A percentile compares a stretch with the other conserved stretches of the same genome.
Evolutionary conservation across 2,888 invertebrate genomes (phyloP).

Genomic region (Amaurobius ferox): DNA sequence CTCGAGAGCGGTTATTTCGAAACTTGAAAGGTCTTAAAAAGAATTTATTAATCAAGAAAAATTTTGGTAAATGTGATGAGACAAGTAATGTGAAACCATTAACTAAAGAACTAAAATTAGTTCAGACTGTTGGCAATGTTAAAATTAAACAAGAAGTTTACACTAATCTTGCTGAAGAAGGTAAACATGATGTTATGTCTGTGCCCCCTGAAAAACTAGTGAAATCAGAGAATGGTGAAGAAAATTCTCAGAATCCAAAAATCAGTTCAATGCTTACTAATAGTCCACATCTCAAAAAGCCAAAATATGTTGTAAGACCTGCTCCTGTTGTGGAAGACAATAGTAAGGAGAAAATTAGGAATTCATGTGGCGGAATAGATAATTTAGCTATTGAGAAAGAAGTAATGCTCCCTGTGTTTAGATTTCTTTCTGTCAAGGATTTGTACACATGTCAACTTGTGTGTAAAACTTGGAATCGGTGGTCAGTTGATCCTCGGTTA

Average conservation of each 20-base stretch:
- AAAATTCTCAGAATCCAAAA: conserved; percentile 51
- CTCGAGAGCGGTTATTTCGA: conserved; percentile 73
- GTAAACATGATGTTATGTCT: conserved; percentile 24
- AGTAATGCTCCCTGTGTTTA: conserved; percentile 79
- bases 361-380: conserved; percentile 62
- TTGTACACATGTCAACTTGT: conserved; percentile 84
- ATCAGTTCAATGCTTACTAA: conserved; percentile 59
- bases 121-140: conserved; percentile 30
- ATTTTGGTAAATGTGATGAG: conserved; percentile 55
- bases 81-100: conserved; percentile 31
- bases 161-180: conserved; percentile 54
- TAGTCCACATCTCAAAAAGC: conserved; percentile 73
- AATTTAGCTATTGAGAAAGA: conserved; percentile 75
- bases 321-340: conserved; percentile 73
- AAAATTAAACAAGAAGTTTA: conserved; percentile 61
- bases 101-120: conserved; percentile 35
- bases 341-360: conserved; percentile 64
- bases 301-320: conserved; percentile 74
- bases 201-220: conserved; percentile 34
- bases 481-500: conserved; percentile 87
- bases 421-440: conserved; percentile 78
- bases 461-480: conserved; percentile 92
- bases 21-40: conserved; percentile 74
- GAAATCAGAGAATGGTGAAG: conserved; percentile 45
- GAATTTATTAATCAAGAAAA: conserved; percentile 60